phyloP scores from a whole-genome alignment of 2,888 invertebrate species.

The Sarcophaga carnaria region DNA sequence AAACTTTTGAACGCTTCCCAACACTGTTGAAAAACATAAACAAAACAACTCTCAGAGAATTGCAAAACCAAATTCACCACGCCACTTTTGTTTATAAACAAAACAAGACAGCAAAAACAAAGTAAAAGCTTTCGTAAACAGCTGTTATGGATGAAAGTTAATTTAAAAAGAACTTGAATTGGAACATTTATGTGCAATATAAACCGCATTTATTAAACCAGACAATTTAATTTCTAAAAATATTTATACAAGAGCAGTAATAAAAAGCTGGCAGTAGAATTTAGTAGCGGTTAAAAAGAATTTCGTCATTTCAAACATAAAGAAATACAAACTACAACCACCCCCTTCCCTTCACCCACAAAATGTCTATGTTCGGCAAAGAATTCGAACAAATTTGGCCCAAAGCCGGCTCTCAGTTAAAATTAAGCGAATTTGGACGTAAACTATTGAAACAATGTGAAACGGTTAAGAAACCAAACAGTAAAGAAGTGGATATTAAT shows the following conservation, averaged over 20 bases:
- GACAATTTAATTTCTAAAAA: conserved; percentile 17
- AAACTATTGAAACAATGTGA: conserved; percentile 73
- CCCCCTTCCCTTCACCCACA: background rate
- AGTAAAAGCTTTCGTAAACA: conserved; percentile 36
- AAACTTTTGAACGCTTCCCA: background rate
- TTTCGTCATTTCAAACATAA: conserved; percentile 8
- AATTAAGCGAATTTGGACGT: conserved; percentile 72
- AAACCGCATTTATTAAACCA: background rate
- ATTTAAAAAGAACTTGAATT: background rate
- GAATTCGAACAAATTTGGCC: conserved; percentile 76
- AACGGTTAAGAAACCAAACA: conserved; percentile 70
- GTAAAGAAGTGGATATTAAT: conserved; percentile 66
- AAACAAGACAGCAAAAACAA: background rate
- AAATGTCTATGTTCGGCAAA: conserved; percentile 76
- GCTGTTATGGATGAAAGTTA: conserved; percentile 11
- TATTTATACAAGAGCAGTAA: background rate
- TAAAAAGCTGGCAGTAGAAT: background rate
- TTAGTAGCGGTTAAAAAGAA: background rate
- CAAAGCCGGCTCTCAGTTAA: conserved; percentile 49
- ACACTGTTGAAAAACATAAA: background rate
- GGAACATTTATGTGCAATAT: background rate
- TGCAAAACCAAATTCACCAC: background rate
- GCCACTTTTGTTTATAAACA: background rate
- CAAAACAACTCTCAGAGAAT: background rate
- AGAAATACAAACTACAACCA: background rate